phyloP scores from a whole-genome alignment of 2,113 vertebrate genomes.

The Scomber colias region DNA sequence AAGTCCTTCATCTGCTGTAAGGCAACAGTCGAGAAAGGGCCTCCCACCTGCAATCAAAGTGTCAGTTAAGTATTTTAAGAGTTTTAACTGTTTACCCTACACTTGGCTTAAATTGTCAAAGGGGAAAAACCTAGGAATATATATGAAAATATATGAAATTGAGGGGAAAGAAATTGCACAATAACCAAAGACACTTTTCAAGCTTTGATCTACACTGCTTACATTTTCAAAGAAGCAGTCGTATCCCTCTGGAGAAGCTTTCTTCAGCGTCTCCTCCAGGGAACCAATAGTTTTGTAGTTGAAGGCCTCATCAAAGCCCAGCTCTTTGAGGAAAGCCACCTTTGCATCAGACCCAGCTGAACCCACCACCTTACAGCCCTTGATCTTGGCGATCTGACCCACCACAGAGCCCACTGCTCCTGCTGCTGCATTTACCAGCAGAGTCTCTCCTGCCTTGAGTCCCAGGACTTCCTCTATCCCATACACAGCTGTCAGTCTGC shows the following conservation, averaged over 20 bases:
- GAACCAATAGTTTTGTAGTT: constrained; percentile 91
- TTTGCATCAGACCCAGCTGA: constrained; percentile 88
- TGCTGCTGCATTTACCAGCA: constrained; percentile 91
- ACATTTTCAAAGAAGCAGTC: constrained; percentile 94
- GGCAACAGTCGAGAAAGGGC: constrained; percentile 84
- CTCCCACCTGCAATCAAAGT: constrained; percentile 87
- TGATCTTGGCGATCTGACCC: constrained; percentile 91
- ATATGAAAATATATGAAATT: too few species aligned
- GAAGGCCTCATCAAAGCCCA: constrained; percentile 91
- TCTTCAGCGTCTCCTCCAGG: constrained; percentile 86
- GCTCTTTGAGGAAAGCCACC: constrained; percentile 87
- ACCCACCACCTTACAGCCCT: constrained; percentile 91
- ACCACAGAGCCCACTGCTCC: constrained; percentile 91
- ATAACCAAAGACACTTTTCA: neutral
- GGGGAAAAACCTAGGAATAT: too few species aligned
- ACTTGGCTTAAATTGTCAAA: too few species aligned
- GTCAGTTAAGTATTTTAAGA: too few species aligned
- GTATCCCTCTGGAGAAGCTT: constrained; percentile 89
- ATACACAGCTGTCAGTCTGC: constrained; percentile 89
- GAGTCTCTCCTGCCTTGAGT: constrained; percentile 87
- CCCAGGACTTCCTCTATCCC: constrained; percentile 88
- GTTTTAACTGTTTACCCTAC: neutral
- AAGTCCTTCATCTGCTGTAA: constrained; percentile 89
- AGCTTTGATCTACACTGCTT: neutral
- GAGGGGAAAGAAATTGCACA: neutral